Evolutionary conservation across 2,113 vertebrate species (phyloP), one percentile per base, ranked within the genome.

Genomic region (Mesoclemmys tuberculata): DNA sequence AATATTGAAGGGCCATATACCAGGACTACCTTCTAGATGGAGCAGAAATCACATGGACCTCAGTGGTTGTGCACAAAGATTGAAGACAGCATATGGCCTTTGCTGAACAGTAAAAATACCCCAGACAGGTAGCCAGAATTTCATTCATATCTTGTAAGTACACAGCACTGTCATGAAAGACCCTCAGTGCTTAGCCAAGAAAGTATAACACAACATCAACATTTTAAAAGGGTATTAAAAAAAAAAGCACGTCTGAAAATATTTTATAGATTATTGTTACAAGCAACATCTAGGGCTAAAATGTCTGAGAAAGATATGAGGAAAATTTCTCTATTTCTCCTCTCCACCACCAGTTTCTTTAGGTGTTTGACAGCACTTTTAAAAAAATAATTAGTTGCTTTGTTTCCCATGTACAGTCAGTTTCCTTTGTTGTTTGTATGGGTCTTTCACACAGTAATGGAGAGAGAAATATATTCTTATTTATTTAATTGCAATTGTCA

Each of bases 241-340:
- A 84, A 88, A 75, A 38, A 44, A 24, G 89, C 6, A 14, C 0
- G 1, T 26, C 35, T 14, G 21, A 92, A 92, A 95, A 79, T 80
- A 92, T 87, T 94, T 64, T 64, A 79, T 3, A 38, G 74, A 19
- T 56, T 3, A 2, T 41, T 88, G 29, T 71, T 75, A 94, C 11
- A 48, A 74, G 82, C 81, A 82, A 22, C 2, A 58, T 0, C 0
- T 1, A 85, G 54, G 2, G 80, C 88, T 38, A 31, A 16, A 51
- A 22, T 56, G 27, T 4, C 2, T 1, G 0, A 1, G 10, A 64
- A 81, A 64, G 38, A n/a, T 1, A 0, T 12, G 29, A 46, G 48
- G 51, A 78, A 61, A 88, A 64, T 64, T 31, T 82, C 29, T n/a
- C 11, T 71, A 1, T 74, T 78, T 49, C 51, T 12, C n/a, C 10